phyloP scores from a whole-genome alignment of 2,113 vertebrate species.

The Anthoscopus minutus region DNA sequence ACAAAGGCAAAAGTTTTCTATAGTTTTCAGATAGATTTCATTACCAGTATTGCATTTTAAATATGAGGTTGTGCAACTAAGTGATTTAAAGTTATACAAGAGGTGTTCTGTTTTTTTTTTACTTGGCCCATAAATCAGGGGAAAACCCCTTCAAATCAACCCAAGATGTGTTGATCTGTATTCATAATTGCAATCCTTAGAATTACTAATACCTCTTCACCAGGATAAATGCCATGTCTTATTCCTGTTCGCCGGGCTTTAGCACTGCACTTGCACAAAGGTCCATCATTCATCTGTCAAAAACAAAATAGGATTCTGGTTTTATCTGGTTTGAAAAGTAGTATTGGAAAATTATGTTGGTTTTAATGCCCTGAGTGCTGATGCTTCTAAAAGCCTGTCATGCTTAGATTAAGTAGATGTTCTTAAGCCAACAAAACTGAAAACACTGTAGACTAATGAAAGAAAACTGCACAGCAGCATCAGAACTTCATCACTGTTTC shows the following conservation, averaged over 20 bases:
- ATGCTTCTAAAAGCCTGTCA: conserved; percentile 53
- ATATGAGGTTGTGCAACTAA: background rate
- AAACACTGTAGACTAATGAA: background rate
- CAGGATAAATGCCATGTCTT: conserved; percentile 97
- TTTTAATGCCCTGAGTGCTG: conserved; percentile 35
- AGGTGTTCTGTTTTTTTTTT: background rate
- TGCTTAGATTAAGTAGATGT: conserved; percentile 53
- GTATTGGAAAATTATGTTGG: conserved; percentile 10
- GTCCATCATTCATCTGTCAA: conserved; percentile 96
- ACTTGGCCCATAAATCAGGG: background rate
- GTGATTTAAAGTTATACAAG: background rate
- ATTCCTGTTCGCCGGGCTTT: conserved; percentile 96
- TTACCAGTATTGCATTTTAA: background rate
- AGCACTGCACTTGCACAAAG: conserved; percentile 95
- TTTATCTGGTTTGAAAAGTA: conserved; percentile 38
- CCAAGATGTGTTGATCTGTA: background rate
- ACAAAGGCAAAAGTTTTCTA: background rate
- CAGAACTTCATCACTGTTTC: background rate
- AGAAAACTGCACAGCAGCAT: background rate
- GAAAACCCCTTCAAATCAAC: background rate
- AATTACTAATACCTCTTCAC: conserved; percentile 84
- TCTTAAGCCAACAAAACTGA: conserved; percentile 56
- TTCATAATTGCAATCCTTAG: background rate
- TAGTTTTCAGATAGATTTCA: background rate
- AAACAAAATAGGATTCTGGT: conserved; percentile 50